Evolutionary conservation across 2,888 invertebrate genomes (phyloP), one percentile per base, ranked within the genome.

Genomic region (Piscicola geometra): DNA sequence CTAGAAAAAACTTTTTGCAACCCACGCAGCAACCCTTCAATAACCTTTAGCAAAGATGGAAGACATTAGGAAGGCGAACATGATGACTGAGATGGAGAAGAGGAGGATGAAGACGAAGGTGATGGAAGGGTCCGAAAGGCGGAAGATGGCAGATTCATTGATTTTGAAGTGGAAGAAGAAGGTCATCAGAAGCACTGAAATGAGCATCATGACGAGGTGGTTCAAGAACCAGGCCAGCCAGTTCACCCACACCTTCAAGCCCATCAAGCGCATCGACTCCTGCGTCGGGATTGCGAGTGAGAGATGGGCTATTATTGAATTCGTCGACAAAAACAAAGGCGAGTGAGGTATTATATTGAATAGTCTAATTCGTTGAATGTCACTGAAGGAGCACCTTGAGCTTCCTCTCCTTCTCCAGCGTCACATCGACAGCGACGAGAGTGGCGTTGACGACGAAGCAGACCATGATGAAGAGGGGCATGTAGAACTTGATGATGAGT

Each of bases 231-330:
- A 93, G 1, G 92, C 91, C 0, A 88, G 84, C 92, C 93, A 93
- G 81, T 93, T 90, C 79, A 92, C 86, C 90, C 91, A 92, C 60
- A 90, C 90, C 30, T 90, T 88, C 33, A 93, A 86, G 1, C 93
- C 93, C 90, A 93, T 92, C 85, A 93, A 91, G 87, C 92, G 92
- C 91, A 93, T 91, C 0, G 91, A 89, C 88, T 93, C 93, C 90
- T 93, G n/a, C n/a, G n/a, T n/a, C n/a, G n/a, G n/a, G n/a, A n/a
- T n/a, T n/a, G n/a, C n/a, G n/a, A n/a, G n/a, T n/a, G n/a, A n/a
- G n/a, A n/a, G n/a, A n/a, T n/a, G n/a, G n/a, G n/a, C n/a, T n/a
- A n/a, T n/a, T n/a, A n/a, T n/a, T n/a, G n/a, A n/a, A n/a, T n/a
- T n/a, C n/a, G n/a, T n/a, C n/a, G n/a, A n/a, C n/a, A n/a, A n/a